Evolutionary conservation across 2,113 vertebrate species (phyloP).

Genomic region (Barbus barbus): DNA sequence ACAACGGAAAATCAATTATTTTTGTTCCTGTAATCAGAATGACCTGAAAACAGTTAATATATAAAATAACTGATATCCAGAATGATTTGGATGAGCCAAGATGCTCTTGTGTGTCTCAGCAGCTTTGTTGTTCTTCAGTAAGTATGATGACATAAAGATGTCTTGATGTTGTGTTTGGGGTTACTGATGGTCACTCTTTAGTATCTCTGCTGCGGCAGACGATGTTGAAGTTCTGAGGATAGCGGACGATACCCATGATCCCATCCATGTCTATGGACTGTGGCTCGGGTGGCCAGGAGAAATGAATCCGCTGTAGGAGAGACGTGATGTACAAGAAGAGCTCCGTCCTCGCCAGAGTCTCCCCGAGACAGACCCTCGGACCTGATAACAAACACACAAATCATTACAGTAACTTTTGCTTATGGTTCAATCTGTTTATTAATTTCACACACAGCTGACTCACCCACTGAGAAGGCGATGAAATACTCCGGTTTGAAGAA

Average conservation of each 20-base stretch:
- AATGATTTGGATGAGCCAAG: not conserved
- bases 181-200: slow-evolving; percentile 4
- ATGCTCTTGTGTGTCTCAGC: not conserved
- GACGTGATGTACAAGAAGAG: slow-evolving; percentile 77
- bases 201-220: slow-evolving; percentile 34
- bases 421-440: not conserved
- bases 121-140: not conserved
- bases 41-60: not conserved
- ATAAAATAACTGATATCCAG: not conserved
- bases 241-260: slow-evolving; percentile 31
- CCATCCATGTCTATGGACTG: slow-evolving; percentile 36
- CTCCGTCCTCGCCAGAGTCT: slow-evolving; percentile 71
- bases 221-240: slow-evolving; percentile 30
- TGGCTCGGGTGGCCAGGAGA: slow-evolving; percentile 57
- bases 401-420: not conserved
- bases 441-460: not conserved
- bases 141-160: not conserved
- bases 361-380: slow-evolving; percentile 74
- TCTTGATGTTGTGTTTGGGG: not conserved
- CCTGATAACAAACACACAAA: slow-evolving; percentile 58
- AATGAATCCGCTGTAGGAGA: slow-evolving; percentile 75
- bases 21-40: not conserved
- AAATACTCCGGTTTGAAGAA: slow-evolving; percentile 48
- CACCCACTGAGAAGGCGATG: slow-evolving; percentile 53
- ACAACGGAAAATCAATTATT: not conserved